Base-by-base conservation (phyloP, 2,113 vertebrate species). In the Pseudonaja textilis region DNA sequence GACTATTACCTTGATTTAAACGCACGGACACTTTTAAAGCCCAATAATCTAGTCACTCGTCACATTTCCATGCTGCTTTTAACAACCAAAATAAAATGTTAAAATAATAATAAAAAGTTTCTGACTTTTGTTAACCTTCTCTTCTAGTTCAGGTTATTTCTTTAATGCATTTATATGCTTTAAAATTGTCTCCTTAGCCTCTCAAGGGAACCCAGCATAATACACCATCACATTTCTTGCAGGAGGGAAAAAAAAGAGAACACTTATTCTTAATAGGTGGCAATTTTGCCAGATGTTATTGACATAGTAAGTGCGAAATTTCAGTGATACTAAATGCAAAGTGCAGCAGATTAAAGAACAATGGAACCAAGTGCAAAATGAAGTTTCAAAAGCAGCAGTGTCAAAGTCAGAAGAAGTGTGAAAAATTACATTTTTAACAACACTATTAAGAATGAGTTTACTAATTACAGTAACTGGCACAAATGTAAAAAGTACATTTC, bases 201-300 rank as follows among this genome's bases (percentile, higher is more conserved):
- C 98, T 98, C 96, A 96, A 96, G 98, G 98, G 97, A 98, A 98
- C 98, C 98, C 97, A 97, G 97, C 98, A 98, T 98, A 98, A 99
- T 98, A 98, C 96, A 96, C 97, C 96, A 98, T 98, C 98, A 97
- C 97, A 98, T 98, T 97, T 98, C 98, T 98, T 97, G 97, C 98
- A 98, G 97, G 98, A 98, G 97, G 89, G 5, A 5, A 29, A 39
- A 74, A 98, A 98, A 98, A 98, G 98, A 98, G 98, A 98, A 98
- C 98, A 98, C 99, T 98, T 99, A 98, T 98, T 99, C 98, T 99
- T 98, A 98, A 99, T 98, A 98, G 98, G 98, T 98, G 98, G 98
- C 98, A 99, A 99, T 98, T 98, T 99, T 99, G 98, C 99, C 98
- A 98, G 99, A 99, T 99, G 99, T 99, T 99, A 99, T 98, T 99